Evolutionary conservation across 2,888 invertebrate genomes (phyloP), one percentile per base, ranked within the genome.

Genomic region (Chaitophorus viminalis): DNA sequence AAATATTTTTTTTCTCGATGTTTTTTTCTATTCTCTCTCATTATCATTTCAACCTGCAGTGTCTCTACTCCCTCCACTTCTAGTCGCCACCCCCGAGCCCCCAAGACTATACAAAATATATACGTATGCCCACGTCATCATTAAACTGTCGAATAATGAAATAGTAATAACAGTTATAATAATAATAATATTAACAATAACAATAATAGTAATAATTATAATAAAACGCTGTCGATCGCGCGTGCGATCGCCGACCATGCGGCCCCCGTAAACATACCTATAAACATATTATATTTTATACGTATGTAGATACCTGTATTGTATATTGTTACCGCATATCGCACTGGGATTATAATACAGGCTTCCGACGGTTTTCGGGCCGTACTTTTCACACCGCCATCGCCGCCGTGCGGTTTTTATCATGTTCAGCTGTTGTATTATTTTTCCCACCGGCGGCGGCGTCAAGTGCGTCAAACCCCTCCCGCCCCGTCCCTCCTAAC

Each of bases 121-220:
- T n/a, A 82, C 39, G 33, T 39, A 39, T 39, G 11, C 39, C 6
- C 82, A 52, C 72, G 52, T 74, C 82, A 82, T 82, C 74, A 74
- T 82, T 74, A 82, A 82, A 82, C 31, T 39, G 82, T 74, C 82
- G 74, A 82, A 82, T 33, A 54, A 74, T 74, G n/a, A n/a, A 82
- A 82, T 36, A 54, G 54, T 21, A 54, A 82, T 70, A 54, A 54
- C 31, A 33, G 25, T 68, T 9, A 68, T 29, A 76, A 46, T 9
- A 39, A 39, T 46, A 11, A 75, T 75, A 33, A 75, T 75, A 72
- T 1, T 5, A 29, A 72, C 72, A n/a, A 39, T 39, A 39, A 33
- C 54, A 54, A 18, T 21, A 39, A 39, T 39, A 21, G 54, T 54
- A 54, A 21, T 60, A 21, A 21, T 60, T 21, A 60, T 18, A 36